Evolutionary conservation across 1,140 invertebrate species (phyloP), one percentile per base, ranked within the genome.

Genomic region (Aethina tumida): DNA sequence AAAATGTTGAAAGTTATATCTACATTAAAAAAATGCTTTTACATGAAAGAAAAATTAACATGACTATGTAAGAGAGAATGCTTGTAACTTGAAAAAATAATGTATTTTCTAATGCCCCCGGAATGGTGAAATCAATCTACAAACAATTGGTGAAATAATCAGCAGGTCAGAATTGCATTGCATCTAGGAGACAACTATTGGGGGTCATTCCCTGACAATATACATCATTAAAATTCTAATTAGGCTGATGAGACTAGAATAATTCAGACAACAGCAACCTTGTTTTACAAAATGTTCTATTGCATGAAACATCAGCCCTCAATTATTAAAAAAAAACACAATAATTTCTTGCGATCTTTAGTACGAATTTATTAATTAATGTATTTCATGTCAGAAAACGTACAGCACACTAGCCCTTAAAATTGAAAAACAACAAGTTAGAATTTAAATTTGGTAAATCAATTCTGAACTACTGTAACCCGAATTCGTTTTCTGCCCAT

Each of bases 111-210:
- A 27, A 45, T 48, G 34, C 41, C 49, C 42, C 36, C 43, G 49
- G 55, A 61, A 61, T 58, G 52, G 47, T 59, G 59, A 59, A 59
- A 59, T 61, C 56, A 59, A 61, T 59, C 42, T 49, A 56, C 56
- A 50, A 46, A 50, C 10, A 47, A 49, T 26, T 44, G 41, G 33
- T 49, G 41, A 50, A 52, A 45, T 24, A 37, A 50, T 52, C 54
- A 57, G 57, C 59, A 59, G 57, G 50, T 61, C 59, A 61, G 56
- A 59, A 61, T 59, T 58, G 56, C 47, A 45, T 45, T 35, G 40
- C 39, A 47, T 44, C 19, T 41, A 40, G 35, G 8, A 12, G 18
- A 39, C 37, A 39, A 39, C 37, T 39, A 39, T 39, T 30, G 17
- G 32, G 30, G 14, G 22, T 31, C 37, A 39, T 39, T 39, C 37